Percentiles rank a stretch among this genome's conserved stretches.
phyloP scores from a whole-genome alignment of 2,888 invertebrate genomes.

The Diloba caeruleocephala region DNA sequence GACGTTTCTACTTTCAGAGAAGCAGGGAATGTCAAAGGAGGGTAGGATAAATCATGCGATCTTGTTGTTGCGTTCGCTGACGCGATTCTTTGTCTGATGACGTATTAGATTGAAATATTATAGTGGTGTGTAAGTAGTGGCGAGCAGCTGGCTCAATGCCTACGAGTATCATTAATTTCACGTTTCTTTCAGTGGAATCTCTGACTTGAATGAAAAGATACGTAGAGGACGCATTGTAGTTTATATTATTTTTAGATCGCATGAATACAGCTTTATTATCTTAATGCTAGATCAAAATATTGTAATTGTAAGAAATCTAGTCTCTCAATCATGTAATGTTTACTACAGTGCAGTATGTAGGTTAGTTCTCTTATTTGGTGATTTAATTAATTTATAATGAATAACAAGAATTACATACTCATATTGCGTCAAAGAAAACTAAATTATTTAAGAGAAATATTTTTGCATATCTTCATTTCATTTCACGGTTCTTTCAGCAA shows the following conservation, averaged over 20 bases:
- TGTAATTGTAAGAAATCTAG: no score
- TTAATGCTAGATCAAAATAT: not conserved
- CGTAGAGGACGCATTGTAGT: constrained; percentile 1
- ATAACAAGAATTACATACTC: no score
- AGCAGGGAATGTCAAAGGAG: constrained; percentile 29
- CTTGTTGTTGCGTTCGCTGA: constrained; percentile 12
- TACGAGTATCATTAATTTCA: constrained; percentile 37
- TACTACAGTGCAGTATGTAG: no score
- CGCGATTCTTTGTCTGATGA: constrained; percentile 28
- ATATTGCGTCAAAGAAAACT: no score
- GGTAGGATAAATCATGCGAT: constrained; percentile 8
- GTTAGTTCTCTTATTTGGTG: no score
- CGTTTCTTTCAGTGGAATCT: constrained; percentile 22
- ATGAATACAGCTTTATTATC: not conserved
- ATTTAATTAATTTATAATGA: no score
- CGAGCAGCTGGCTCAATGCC: constrained; percentile 40
- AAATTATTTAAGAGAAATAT: not conserved
- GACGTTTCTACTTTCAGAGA: constrained; percentile 19
- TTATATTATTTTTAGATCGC: constrained; percentile 2
- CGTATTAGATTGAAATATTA: constrained; percentile 11
- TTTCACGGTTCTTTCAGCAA: constrained; percentile 14
- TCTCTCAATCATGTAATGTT: no score
- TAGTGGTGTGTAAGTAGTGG: constrained; percentile 17
- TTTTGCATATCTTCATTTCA: not conserved
- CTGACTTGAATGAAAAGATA: constrained; percentile 40